Evolutionary conservation across 2,113 vertebrate species (phyloP), one percentile per base, ranked within the genome.

Genomic region (Recurvirostra avosetta): DNA sequence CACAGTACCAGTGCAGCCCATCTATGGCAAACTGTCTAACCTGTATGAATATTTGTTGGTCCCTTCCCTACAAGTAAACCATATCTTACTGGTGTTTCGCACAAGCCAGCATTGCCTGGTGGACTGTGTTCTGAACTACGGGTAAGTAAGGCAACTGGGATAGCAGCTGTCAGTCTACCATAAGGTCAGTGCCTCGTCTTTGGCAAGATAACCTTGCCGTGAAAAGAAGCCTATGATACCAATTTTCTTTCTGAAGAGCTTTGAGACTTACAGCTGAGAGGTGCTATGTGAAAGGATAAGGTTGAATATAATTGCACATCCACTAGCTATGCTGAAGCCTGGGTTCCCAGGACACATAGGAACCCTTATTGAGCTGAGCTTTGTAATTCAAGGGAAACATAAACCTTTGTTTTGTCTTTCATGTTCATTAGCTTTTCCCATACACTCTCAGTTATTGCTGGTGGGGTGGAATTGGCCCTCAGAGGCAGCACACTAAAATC

Each of bases 401-500:
- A 91, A 84, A 92, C 61, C 82, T 88, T 78, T 68, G 59, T 66
- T 90, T 92, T 96, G 76, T 77, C 61, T 85, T 92, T 87, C 19
- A 4, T 26, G 25, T 68, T 91, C 80, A 62, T 92, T 92, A 83
- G 47, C 53, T 93, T 43, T 81, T 92, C 70, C 82, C 55, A 6
- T 67, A 32, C 27, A 29, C 61, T 92, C 50, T 55, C 23, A 19
- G 73, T 56, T 84, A 67, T 30, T 88, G 79, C 65, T 81, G 36
- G 61, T 58, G 75, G 41, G n/a, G 36, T 77, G 80, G 49, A 92
- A 92, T 78, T 94, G 36, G 56, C 43, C 80, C 66, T 81, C 34
- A 21, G 91, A 75, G 92, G n/a, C 65, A 45, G 36, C 18, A 38
- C 20, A 11, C 29, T 87, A 12, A 86, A 81, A 53, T 89, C 83